A percentile compares a stretch with the other conserved stretches of the same genome.
phyloP scores from a whole-genome alignment of 2,888 invertebrate species.

The Acanthoscelides obtectus region DNA sequence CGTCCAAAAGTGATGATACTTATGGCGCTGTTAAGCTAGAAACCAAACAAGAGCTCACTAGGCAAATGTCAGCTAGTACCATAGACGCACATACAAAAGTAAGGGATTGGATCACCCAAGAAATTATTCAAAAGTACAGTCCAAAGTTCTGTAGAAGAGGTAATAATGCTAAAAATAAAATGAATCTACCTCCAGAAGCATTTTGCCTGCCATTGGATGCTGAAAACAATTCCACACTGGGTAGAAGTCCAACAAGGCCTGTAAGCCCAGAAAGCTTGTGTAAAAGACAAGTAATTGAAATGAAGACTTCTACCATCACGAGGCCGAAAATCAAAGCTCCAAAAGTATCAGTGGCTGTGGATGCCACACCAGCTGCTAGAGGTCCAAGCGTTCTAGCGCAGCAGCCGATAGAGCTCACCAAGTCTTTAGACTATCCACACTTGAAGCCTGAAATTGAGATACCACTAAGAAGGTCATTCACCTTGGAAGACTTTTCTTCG shows the following conservation, averaged over 20 bases:
- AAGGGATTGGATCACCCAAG: slow-evolving; percentile 79
- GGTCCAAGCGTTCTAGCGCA: slow-evolving; percentile 69
- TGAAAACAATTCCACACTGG: slow-evolving; percentile 37
- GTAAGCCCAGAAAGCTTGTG: slow-evolving; percentile 36
- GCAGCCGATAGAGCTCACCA: slow-evolving; percentile 70
- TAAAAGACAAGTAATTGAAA: slow-evolving; percentile 22
- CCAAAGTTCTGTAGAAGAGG: slow-evolving; percentile 59
- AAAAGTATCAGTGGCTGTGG: slow-evolving; percentile 72
- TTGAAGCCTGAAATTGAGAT: slow-evolving; percentile 23
- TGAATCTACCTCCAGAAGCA: slow-evolving; percentile 32
- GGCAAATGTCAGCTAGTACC: slow-evolving; percentile 74
- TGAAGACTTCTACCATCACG: slow-evolving; percentile 34
- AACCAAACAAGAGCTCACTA: slow-evolving; percentile 59
- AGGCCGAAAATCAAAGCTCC: slow-evolving; percentile 48
- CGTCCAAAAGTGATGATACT: slow-evolving; percentile 49
- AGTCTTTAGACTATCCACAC: slow-evolving; percentile 53
- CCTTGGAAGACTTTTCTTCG: slow-evolving; percentile 45
- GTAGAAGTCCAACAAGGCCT: slow-evolving; percentile 42
- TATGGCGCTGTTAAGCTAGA: slow-evolving; percentile 53
- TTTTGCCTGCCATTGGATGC: slow-evolving; percentile 21
- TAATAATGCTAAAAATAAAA: slow-evolving; percentile 32
- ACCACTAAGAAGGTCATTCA: slow-evolving; percentile 48
- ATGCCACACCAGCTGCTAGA: slow-evolving; percentile 72
- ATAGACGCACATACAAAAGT: slow-evolving; percentile 84
- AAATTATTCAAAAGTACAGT: slow-evolving; percentile 68